Evolutionary conservation across 2,797 vertebrate genomes (phyloP).

Genomic region (Syndactyla subalaris): DNA sequence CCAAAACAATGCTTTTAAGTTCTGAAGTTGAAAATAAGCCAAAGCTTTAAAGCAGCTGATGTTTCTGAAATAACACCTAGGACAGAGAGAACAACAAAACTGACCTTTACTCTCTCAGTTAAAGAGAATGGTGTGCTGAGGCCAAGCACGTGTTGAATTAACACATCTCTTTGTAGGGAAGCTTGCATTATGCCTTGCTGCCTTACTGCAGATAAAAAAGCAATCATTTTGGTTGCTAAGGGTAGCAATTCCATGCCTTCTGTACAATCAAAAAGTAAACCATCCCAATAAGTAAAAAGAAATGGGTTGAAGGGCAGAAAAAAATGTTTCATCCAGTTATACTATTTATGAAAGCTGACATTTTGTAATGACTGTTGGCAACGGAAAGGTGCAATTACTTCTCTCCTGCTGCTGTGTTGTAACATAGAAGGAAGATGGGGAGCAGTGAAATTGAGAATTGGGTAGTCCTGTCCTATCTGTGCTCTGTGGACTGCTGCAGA

Average conservation of each 20-base stretch:
- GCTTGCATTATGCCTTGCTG: not conserved
- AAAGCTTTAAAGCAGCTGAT: not conserved
- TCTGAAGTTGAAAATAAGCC: not conserved
- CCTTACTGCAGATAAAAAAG: not conserved
- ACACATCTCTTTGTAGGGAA: not conserved
- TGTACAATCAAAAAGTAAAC: slow-evolving; percentile 15
- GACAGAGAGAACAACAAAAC: not conserved
- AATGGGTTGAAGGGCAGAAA: slow-evolving; percentile 1
- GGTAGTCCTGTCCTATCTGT: not conserved
- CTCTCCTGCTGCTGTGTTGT: not conserved
- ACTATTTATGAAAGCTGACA: slow-evolving; percentile 31
- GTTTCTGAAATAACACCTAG: not conserved
- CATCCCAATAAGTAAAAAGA: slow-evolving; percentile 15
- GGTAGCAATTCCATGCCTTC: not conserved
- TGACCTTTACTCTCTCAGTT: not conserved
- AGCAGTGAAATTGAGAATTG: not conserved
- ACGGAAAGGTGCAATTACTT: slow-evolving; percentile 22
- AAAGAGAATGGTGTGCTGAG: not conserved
- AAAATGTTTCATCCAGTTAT: not conserved
- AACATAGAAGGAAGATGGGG: not conserved
- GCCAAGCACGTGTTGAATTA: not conserved
- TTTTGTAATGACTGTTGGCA: slow-evolving; percentile 3
- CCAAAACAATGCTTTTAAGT: not conserved
- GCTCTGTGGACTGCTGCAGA: slow-evolving; percentile 28
- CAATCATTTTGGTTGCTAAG: not conserved